These are phyloP conservation scores for Chloroclysta siterata DNA, from an alignment of 2,888 invertebrate species.

Conservation along the genomic window DNA sequence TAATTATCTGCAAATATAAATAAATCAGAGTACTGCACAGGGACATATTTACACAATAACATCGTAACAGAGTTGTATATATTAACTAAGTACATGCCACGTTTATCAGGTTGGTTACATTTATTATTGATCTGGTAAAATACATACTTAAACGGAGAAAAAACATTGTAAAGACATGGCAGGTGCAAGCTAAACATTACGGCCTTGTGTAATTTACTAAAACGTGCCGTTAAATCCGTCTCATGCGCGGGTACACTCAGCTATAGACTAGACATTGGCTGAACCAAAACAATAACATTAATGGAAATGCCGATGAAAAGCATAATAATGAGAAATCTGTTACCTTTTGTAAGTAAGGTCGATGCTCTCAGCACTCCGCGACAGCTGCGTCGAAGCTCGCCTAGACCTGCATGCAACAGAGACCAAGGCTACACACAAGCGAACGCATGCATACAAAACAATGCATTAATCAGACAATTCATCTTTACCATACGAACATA, in stretches of 20 bases:
- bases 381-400: slow-evolving; percentile 93
- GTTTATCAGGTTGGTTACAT: neutral
- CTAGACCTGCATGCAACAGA: slow-evolving; percentile 91
- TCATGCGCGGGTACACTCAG: neutral
- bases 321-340: slow-evolving; percentile 38
- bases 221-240: neutral
- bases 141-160: neutral
- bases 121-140: slow-evolving; percentile 1
- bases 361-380: slow-evolving; percentile 88
- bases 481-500: slow-evolving; percentile 28
- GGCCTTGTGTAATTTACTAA: neutral
- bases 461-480: slow-evolving; percentile 57
- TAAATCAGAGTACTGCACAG: slow-evolving; percentile 28
- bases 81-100: neutral
- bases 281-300: neutral
- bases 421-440: slow-evolving; percentile 80
- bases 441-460: slow-evolving; percentile 70
- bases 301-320: slow-evolving; percentile 5
- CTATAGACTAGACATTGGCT: neutral
- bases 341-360: slow-evolving; percentile 86
- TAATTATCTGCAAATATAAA: slow-evolving; percentile 31
- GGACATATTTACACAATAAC: slow-evolving; percentile 29
- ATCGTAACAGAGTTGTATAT: slow-evolving; percentile 8
- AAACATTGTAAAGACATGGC: slow-evolving; percentile 1
- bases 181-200: neutral